Percentiles rank a stretch among this genome's conserved stretches.
These are phyloP conservation scores for Nasua narica DNA, from an alignment of 2,797 vertebrate genomes.

Conservation along the genomic window DNA sequence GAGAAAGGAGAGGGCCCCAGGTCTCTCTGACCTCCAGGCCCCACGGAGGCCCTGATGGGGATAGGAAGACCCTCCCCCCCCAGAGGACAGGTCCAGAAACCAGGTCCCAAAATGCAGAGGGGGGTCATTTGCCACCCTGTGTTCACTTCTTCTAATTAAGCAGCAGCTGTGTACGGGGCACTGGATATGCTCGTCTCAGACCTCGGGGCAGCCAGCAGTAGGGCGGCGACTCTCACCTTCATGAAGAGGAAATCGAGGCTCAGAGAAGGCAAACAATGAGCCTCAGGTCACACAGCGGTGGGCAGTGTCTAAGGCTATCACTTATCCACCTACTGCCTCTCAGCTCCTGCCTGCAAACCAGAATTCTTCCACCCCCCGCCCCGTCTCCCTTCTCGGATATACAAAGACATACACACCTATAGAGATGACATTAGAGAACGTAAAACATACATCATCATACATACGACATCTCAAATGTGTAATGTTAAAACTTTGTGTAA, in stretches of 20 bases:
- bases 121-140: fast-evolving
- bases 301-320: too few species aligned
- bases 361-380: fast-evolving
- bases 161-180: fast-evolving
- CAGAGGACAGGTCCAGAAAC: background rate
- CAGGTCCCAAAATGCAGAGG: background rate
- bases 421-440: background rate
- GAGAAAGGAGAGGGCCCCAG: background rate
- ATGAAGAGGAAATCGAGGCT: background rate
- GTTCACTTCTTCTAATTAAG: background rate
- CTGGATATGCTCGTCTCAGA: background rate
- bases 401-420: background rate
- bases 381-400: background rate
- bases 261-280: background rate
- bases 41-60: background rate
- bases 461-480: background rate
- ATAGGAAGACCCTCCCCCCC: fast-evolving
- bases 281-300: background rate
- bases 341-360: background rate
- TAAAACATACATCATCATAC: background rate
- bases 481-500: background rate
- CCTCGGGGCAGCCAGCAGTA: background rate
- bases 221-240: background rate
- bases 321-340: background rate
- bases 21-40: background rate